Conservation (phyloP, 2,113 vertebrate species). For the Pangasianodon gigas region DNA sequence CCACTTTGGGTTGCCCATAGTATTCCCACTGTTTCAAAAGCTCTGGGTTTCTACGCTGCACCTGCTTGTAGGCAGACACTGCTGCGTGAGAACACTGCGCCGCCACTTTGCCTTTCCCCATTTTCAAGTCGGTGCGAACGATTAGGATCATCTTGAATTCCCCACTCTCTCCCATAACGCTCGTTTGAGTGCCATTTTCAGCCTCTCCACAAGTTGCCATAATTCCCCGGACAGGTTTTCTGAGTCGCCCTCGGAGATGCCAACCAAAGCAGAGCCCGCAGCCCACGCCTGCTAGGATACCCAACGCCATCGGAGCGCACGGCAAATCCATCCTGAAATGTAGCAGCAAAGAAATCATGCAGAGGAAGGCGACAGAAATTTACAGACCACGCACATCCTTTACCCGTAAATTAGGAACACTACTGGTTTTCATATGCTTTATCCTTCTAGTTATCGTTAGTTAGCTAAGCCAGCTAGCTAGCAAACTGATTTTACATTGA, state of each 20-base stretch:
- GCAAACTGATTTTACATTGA: neutral
- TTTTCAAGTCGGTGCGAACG: constrained; percentile 91
- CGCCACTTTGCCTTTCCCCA: constrained; percentile 95
- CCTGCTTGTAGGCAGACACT: constrained; percentile 90
- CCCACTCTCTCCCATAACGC: constrained; percentile 84
- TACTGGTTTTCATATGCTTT: neutral
- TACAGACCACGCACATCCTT: neutral
- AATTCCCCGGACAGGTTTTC: constrained; percentile 20
- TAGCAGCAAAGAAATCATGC: neutral
- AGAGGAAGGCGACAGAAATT: neutral
- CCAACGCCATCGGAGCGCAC: constrained; percentile 66
- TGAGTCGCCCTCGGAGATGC: constrained; percentile 74
- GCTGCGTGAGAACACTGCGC: constrained; percentile 95
- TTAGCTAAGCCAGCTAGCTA: neutral
- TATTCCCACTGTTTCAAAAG: constrained; percentile 92
- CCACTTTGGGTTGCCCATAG: constrained; percentile 94
- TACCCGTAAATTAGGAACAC: neutral
- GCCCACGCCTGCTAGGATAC: constrained; percentile 75
- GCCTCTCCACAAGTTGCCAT: neutral
- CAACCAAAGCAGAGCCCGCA: constrained; percentile 88
- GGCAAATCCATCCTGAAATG: constrained; percentile 77
- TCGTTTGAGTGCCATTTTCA: constrained; percentile 59
- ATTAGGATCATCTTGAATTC: constrained; percentile 93
- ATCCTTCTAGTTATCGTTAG: neutral
- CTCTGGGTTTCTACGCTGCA: constrained; percentile 81